These are phyloP conservation scores for Zoroaster sp. DNA, from an alignment of 53 echinoderm and acorn worm genomes.

Conservation along the genomic window DNA sequence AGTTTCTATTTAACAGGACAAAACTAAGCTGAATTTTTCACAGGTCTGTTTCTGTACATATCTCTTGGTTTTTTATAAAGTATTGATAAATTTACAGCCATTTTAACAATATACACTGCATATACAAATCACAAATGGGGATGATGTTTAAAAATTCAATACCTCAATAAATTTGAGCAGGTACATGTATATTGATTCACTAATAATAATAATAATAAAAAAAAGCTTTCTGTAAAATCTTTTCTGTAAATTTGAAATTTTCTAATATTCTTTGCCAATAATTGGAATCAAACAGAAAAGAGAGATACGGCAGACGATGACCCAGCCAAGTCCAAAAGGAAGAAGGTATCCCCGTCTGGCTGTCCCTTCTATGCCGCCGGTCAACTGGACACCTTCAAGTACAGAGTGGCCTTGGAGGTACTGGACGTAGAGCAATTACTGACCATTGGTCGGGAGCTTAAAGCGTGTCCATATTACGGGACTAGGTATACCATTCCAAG, in stretches of 20 bases:
- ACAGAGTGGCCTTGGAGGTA: slow-evolving; percentile 75
- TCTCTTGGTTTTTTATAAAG: no score
- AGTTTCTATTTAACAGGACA: not conserved
- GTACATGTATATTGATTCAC: no score
- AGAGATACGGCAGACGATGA: slow-evolving; percentile 11
- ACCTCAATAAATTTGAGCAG: no score
- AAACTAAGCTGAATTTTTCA: no score
- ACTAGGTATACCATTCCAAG: slow-evolving; percentile 91
- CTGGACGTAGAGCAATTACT: slow-evolving; percentile 87
- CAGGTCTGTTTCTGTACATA: no score
- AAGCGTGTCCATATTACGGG: slow-evolving; percentile 96
- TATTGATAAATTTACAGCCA: no score
- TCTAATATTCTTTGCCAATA: not conserved
- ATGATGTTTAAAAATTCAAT: no score
- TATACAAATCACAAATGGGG: no score
- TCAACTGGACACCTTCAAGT: slow-evolving; percentile 68
- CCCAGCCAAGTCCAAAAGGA: slow-evolving; percentile 40
- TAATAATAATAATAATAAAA: not conserved
- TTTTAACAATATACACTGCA: no score
- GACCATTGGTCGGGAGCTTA: slow-evolving; percentile 71
- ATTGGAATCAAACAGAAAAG: slow-evolving; percentile 12
- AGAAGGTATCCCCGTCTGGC: slow-evolving; percentile 29
- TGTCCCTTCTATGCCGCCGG: slow-evolving; percentile 74
- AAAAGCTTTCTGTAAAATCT: no score
- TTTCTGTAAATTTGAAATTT: not conserved